Percentiles rank a stretch among this genome's conserved stretches.
phyloP scores from a whole-genome alignment of 2,113 vertebrate genomes.

The Chinchilla lanigera region DNA sequence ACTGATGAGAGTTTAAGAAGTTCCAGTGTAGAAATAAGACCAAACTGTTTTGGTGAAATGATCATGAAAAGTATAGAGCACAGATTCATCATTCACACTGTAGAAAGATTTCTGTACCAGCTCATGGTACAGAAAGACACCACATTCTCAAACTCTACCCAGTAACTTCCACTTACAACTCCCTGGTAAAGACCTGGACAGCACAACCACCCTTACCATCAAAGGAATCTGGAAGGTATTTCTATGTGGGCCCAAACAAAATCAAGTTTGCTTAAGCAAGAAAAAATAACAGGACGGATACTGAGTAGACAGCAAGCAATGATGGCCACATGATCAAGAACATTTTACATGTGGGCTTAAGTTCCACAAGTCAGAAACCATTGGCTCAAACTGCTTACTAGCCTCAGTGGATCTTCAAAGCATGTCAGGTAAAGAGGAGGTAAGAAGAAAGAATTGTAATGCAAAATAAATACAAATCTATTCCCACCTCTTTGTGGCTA shows the following conservation, averaged over 20 bases:
- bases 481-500: background rate
- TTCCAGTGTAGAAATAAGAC: background rate
- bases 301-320: background rate
- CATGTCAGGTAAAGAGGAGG: background rate
- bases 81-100: background rate
- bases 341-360: constrained; percentile 27
- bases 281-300: background rate
- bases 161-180: background rate
- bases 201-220: background rate
- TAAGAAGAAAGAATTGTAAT: background rate
- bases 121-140: background rate
- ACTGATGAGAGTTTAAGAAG: background rate
- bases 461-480: constrained; percentile 31
- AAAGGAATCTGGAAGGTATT: background rate
- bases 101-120: background rate
- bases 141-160: background rate
- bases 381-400: background rate
- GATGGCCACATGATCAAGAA: background rate
- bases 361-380: constrained; percentile 32
- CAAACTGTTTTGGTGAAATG: background rate
- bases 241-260: constrained; percentile 42
- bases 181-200: background rate
- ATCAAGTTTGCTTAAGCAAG: constrained; percentile 16
- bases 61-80: background rate
- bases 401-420: constrained; percentile 11